Evolutionary conservation across 2,113 vertebrate genomes (phyloP).

Genomic region (Calypte anna): DNA sequence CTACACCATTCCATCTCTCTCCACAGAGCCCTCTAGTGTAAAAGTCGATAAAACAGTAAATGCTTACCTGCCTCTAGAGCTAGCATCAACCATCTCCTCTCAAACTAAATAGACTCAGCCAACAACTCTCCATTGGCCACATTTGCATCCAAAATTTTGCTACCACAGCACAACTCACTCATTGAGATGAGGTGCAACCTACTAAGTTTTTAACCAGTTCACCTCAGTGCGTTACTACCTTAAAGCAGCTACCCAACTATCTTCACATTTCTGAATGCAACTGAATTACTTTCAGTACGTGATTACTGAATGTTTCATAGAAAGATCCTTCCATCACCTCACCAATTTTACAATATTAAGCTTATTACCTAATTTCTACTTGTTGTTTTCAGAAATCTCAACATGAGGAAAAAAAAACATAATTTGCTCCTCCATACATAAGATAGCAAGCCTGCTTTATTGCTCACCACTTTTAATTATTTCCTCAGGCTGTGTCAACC

Average conservation of each 20-base stretch:
- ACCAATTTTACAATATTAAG: background rate
- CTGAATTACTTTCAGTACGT: background rate
- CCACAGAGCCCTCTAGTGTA: background rate
- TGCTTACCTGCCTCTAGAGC: background rate
- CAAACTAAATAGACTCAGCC: background rate
- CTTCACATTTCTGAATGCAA: background rate
- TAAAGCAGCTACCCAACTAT: background rate
- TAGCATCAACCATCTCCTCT: background rate
- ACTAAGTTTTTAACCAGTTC: background rate
- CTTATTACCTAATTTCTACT: background rate
- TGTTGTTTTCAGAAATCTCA: background rate
- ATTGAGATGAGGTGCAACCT: background rate
- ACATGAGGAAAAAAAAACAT: background rate
- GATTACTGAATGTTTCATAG: background rate
- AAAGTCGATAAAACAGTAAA: background rate
- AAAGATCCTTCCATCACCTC: background rate
- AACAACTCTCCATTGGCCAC: background rate
- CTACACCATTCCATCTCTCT: background rate
- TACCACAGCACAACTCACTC: background rate
- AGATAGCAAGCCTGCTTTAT: background rate
- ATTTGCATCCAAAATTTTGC: background rate
- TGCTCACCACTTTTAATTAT: background rate
- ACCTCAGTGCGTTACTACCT: background rate
- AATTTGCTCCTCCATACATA: background rate
- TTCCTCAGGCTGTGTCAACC: background rate